Conservation (phyloP, 2,797 vertebrate species). For the Tachyglossus aculeatus region DNA sequence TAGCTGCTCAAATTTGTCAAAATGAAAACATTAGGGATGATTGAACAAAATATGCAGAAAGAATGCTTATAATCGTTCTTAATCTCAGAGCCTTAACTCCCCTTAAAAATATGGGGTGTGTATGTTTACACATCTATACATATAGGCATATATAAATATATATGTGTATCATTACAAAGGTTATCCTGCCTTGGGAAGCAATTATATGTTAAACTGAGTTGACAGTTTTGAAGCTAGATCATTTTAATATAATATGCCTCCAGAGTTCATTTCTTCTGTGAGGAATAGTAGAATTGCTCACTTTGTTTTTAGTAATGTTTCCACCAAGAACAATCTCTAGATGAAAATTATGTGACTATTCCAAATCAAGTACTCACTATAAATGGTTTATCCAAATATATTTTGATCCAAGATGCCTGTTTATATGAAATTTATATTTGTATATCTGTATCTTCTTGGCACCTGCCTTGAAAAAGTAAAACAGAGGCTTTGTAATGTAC, state of each 20-base stretch:
- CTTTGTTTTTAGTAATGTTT: not conserved
- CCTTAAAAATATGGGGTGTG: not conserved
- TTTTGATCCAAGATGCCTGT: too few relatives aligned
- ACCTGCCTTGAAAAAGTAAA: too few relatives aligned
- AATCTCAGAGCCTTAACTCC: not conserved
- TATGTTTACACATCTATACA: not conserved
- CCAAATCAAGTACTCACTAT: too few relatives aligned
- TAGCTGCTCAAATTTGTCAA: slow-evolving; percentile 25
- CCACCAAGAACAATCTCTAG: not conserved
- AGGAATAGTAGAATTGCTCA: not conserved
- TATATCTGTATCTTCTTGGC: too few relatives aligned
- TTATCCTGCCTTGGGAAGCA: slow-evolving; percentile 7
- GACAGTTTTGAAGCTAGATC: slow-evolving; percentile 26
- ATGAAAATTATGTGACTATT: too few relatives aligned
- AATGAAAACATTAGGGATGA: slow-evolving; percentile 17
- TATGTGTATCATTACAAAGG: not conserved
- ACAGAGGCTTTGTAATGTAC: too few relatives aligned
- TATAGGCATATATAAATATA: slow-evolving; percentile 1
- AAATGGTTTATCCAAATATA: too few relatives aligned
- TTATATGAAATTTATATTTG: too few relatives aligned
- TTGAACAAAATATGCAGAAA: slow-evolving; percentile 20
- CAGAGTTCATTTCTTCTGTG: not conserved
- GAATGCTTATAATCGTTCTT: slow-evolving; percentile 41
- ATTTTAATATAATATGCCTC: slow-evolving; percentile 14
- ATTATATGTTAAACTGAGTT: slow-evolving; percentile 9